Evolutionary conservation across 2,888 invertebrate genomes (phyloP), one percentile per base, ranked within the genome.

Genomic region (Timema cristinae): DNA sequence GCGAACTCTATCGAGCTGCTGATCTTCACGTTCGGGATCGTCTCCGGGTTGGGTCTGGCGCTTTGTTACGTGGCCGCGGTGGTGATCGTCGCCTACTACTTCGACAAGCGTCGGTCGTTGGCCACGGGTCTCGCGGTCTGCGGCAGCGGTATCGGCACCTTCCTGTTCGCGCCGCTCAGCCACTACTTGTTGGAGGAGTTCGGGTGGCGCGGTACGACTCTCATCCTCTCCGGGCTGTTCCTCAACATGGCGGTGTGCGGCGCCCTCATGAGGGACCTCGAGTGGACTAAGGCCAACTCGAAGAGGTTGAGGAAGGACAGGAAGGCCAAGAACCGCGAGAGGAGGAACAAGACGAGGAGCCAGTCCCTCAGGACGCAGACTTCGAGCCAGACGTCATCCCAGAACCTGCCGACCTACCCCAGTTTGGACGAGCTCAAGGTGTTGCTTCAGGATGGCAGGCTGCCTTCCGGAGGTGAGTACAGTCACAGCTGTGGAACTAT

Each of bases 11-110:
- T 94, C 84, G 90, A 89, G 80, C 86, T 91, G 73, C 84, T 94
- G 75, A 92, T 92, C 79, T 82, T 94, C 74, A 94, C 94, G 0
- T 94, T 94, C 80, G 94, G 94, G 47, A 86, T 94, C 15, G 85
- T 94, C 79, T 90, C 94, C 54, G 94, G 95, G 2, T 91, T 94
- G 78, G 95, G 94, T 13, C 84, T 95, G 75, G 92, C 93, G 77
- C 84, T 94, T 73, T 94, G 93, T 80, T 95, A 94, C 82, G 94
- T 94, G 69, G 91, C 94, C n/a, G 93, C 94, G 0, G 93, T 95
- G 7, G 94, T 95, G 4, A 92, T 93, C 76, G 94, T 95, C 50
- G 94, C 94, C 1, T 94, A 94, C 81, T 95, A 94, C 81, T 95
- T 95, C 81, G 93, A 94, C 79, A 91, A 91, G 81, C 89, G 87